Evolutionary conservation across 2,113 vertebrate species (phyloP).

Genomic region (Archilochus colubris): DNA sequence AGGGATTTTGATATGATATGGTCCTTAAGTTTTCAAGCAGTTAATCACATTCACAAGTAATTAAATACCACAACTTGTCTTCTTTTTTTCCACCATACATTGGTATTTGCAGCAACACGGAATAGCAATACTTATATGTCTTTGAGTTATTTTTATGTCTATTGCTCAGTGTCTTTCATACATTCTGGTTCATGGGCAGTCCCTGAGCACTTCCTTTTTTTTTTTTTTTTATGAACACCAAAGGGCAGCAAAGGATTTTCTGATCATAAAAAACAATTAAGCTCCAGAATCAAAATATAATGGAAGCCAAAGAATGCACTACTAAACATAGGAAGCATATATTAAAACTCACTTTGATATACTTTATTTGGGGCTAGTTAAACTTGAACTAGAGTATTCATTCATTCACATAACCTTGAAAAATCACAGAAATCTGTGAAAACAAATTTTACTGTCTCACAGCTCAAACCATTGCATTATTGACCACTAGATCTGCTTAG

Average conservation of each 20-base stretch:
- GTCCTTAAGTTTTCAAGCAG: slow-evolving; percentile 5
- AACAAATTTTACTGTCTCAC: background rate
- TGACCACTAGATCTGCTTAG: background rate
- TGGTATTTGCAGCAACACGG: slow-evolving; percentile 16
- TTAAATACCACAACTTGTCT: slow-evolving; percentile 27
- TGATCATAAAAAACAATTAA: background rate
- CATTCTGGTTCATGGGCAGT: background rate
- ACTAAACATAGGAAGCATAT: background rate
- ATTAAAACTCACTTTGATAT: background rate
- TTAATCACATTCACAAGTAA: slow-evolving; percentile 33
- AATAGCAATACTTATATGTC: background rate
- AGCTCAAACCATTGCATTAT: background rate
- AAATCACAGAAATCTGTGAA: background rate
- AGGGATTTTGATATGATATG: slow-evolving; percentile 21
- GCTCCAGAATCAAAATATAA: background rate
- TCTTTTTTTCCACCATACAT: slow-evolving; percentile 19
- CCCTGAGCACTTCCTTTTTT: background rate
- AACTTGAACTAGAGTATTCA: background rate
- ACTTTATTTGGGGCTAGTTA: background rate
- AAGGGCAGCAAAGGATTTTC: background rate
- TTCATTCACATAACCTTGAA: background rate
- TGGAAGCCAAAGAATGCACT: background rate
- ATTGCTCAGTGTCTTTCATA: slow-evolving; percentile 21
- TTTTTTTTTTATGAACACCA: background rate
- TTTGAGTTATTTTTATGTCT: slow-evolving; percentile 4